Percentiles rank a stretch among this genome's conserved stretches.
phyloP scores from a whole-genome alignment of 2,888 invertebrate genomes.

The Iselma pallidipennis region DNA sequence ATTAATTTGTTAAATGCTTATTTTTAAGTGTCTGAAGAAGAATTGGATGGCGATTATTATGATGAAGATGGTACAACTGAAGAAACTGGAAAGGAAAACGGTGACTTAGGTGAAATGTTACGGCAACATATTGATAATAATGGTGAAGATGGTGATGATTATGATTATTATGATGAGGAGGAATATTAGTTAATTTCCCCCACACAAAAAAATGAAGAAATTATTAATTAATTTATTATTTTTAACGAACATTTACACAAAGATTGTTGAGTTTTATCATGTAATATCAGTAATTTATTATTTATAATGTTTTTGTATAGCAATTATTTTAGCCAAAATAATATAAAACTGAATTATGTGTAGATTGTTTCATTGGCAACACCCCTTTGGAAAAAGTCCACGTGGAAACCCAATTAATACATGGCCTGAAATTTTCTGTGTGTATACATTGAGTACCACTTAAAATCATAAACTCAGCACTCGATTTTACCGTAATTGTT shows the following conservation, averaged over 20 bases:
- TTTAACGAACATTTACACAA: too few relatives aligned
- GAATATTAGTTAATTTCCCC: conserved; percentile 57
- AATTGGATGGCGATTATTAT: conserved; percentile 50
- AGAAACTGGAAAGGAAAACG: conserved; percentile 47
- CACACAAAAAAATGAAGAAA: background rate
- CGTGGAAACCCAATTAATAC: background rate
- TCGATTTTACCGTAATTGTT: background rate
- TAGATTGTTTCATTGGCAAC: background rate
- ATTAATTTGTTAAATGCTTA: too few relatives aligned
- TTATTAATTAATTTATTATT: background rate
- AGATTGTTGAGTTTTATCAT: background rate
- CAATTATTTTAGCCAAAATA: background rate
- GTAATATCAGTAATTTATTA: background rate
- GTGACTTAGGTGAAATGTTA: conserved; percentile 53
- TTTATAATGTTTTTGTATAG: background rate
- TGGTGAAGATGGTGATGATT: conserved; percentile 63
- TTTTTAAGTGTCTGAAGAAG: conserved; percentile 42
- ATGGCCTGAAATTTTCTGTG: too few relatives aligned
- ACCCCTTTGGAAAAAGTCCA: background rate
- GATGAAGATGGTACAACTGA: conserved; percentile 45
- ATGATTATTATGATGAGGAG: conserved; percentile 66
- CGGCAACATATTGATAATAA: conserved; percentile 64
- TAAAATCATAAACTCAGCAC: background rate
- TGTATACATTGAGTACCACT: background rate
- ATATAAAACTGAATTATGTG: too few relatives aligned